A percentile compares a stretch with the other conserved stretches of the same genome.
phyloP scores from a whole-genome alignment of 2,797 vertebrate genomes.

The Semotilus atromaculatus region DNA sequence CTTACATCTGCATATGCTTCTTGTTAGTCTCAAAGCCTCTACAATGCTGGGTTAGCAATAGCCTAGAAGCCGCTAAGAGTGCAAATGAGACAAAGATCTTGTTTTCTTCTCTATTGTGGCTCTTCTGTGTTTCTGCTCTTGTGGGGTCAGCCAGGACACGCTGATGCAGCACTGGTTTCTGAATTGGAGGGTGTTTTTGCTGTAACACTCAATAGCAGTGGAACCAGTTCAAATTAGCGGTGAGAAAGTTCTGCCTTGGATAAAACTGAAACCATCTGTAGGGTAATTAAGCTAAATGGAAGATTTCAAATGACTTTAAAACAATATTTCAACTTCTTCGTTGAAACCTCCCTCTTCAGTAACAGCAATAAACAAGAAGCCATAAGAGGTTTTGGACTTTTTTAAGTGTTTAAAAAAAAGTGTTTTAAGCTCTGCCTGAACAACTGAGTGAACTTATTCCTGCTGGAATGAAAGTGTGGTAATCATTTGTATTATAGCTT shows the following conservation, averaged over 20 bases:
- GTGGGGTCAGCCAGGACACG: not conserved
- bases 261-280: conserved; percentile 40
- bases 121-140: conserved; percentile 13
- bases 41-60: conserved; percentile 24
- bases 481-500: not conserved
- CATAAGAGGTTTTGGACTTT: not conserved
- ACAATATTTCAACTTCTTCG: conserved; percentile 41
- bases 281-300: conserved; percentile 50
- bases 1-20: conserved; percentile 44
- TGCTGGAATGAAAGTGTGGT: not conserved
- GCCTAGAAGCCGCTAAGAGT: conserved; percentile 38
- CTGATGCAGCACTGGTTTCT: conserved; percentile 31
- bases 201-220: conserved; percentile 30
- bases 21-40: conserved; percentile 17
- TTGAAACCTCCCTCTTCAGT: conserved; percentile 41
- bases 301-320: conserved; percentile 35
- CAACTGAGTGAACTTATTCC: conserved; percentile 11
- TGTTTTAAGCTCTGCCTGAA: not conserved
- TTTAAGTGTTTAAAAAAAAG: not conserved
- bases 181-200: conserved; percentile 46
- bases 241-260: conserved; percentile 30
- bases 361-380: conserved; percentile 18
- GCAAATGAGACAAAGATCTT: conserved; percentile 45
- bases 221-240: conserved; percentile 51
- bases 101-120: conserved; percentile 27